Percentiles rank a stretch among this genome's conserved stretches.
Conservation (phyloP, 2,888 invertebrate genomes). For the Aphodius sticticus region DNA sequence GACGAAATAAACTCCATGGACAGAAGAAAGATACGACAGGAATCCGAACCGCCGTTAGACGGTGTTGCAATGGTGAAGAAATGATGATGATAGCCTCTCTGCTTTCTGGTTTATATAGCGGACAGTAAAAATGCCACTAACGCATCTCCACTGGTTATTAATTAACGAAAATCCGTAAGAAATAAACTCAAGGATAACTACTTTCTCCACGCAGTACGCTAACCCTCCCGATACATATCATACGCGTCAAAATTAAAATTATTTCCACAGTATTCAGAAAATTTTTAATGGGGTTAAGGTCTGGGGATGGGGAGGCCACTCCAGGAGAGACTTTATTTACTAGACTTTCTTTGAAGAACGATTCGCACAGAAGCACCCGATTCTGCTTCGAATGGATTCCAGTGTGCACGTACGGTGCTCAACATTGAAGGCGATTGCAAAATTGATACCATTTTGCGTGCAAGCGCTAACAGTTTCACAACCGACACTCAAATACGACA, state of each 20-base stretch:
- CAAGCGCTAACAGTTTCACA: neutral
- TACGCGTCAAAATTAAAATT: neutral
- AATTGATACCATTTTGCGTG: slow-evolving; percentile 4
- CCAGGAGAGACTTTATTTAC: too few relatives aligned
- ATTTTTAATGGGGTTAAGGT: too few relatives aligned
- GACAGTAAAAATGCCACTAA: neutral
- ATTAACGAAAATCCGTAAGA: neutral
- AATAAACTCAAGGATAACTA: neutral
- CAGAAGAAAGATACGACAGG: neutral
- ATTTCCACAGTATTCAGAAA: neutral
- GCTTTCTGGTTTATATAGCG: neutral
- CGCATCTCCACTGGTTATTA: neutral
- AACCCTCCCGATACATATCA: neutral
- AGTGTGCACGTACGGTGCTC: neutral
- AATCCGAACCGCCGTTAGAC: neutral
- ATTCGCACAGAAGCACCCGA: neutral
- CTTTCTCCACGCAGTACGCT: neutral
- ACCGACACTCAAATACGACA: neutral
- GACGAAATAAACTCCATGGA: neutral
- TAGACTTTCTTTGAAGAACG: neutral
- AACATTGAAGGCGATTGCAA: neutral
- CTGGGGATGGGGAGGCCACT: too few relatives aligned
- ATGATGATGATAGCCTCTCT: neutral
- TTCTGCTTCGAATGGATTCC: neutral
- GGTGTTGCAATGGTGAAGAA: neutral